A percentile compares a stretch with the other conserved stretches of the same genome.
Evolutionary conservation across 2,797 vertebrate species (phyloP).

Genomic region (Epinephelus malabaricus): DNA sequence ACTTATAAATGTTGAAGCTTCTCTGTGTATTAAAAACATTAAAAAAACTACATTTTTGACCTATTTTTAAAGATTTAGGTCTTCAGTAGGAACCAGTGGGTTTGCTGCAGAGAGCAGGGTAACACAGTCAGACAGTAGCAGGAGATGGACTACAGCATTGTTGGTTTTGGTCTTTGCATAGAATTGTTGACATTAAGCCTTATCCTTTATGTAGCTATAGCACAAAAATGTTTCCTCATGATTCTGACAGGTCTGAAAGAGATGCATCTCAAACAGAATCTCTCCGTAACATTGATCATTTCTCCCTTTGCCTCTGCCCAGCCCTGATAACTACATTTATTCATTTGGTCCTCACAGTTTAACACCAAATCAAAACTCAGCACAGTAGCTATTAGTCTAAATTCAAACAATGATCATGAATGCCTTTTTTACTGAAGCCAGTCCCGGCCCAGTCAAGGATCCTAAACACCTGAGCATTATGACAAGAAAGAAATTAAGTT

Average conservation of each 20-base stretch:
- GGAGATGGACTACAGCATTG: neutral
- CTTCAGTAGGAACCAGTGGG: too few relatives aligned
- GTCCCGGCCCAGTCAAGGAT: neutral
- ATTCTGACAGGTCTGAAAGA: neutral
- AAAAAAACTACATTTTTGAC: too few relatives aligned
- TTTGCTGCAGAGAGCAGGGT: too few relatives aligned
- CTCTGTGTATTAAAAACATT: too few relatives aligned
- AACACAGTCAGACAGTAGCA: neutral
- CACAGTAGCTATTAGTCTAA: too few relatives aligned
- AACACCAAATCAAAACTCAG: neutral
- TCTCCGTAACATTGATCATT: neutral
- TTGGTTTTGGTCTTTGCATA: neutral
- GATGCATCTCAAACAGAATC: too few relatives aligned
- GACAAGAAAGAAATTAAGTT: neutral
- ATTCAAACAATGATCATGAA: too few relatives aligned
- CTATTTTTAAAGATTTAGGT: too few relatives aligned
- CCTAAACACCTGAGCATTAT: neutral
- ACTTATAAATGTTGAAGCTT: too few relatives aligned
- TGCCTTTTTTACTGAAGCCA: neutral
- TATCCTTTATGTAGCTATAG: neutral
- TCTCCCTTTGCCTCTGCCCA: neutral
- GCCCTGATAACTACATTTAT: neutral
- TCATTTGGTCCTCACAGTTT: neutral
- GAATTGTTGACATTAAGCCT: constrained; percentile 5
- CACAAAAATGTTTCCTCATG: neutral